phyloP scores from a whole-genome alignment of 1,140 invertebrate genomes.

The Adelges cooleyi region DNA sequence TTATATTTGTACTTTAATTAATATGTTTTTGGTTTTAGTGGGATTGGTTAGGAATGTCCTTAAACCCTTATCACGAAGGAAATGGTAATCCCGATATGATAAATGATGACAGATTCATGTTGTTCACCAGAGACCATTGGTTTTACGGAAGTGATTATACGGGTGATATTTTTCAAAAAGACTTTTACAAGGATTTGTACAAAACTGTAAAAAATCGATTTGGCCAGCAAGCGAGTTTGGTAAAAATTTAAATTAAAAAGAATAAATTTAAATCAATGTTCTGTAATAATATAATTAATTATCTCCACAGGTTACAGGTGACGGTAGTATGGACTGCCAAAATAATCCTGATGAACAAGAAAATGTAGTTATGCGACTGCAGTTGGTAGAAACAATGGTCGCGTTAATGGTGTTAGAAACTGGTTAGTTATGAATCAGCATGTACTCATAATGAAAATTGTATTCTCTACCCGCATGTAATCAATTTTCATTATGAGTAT shows the following conservation, averaged over 20 bases:
- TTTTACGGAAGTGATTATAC: conserved; percentile 72
- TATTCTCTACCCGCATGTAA: too few relatives aligned
- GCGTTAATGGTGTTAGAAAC: conserved; percentile 54
- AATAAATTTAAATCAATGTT: neutral
- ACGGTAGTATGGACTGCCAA: conserved; percentile 85
- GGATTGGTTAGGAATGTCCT: conserved; percentile 72
- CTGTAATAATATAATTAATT: conserved; percentile 34
- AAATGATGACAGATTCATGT: conserved; percentile 74
- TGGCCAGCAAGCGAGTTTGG: conserved; percentile 12
- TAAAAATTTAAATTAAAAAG: neutral
- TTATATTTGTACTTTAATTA: neutral
- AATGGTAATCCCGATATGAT: conserved; percentile 62
- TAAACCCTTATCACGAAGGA: conserved; percentile 88
- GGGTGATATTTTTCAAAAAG: conserved; percentile 57
- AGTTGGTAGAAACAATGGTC: conserved; percentile 69
- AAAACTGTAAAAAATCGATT: conserved; percentile 1
- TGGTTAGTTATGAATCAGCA: too few relatives aligned
- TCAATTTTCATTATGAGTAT: too few relatives aligned
- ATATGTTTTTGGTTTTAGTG: conserved; percentile 40
- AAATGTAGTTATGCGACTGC: conserved; percentile 55
- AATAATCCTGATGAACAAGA: conserved; percentile 78
- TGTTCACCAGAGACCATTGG: conserved; percentile 66
- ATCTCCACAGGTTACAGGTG: conserved; percentile 69
- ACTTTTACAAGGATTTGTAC: conserved; percentile 22
- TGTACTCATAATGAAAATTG: too few relatives aligned